Percentiles rank a stretch among this genome's conserved stretches.
These are phyloP conservation scores for Drepana falcataria DNA, from an alignment of 2,888 invertebrate species.

Conservation along the genomic window DNA sequence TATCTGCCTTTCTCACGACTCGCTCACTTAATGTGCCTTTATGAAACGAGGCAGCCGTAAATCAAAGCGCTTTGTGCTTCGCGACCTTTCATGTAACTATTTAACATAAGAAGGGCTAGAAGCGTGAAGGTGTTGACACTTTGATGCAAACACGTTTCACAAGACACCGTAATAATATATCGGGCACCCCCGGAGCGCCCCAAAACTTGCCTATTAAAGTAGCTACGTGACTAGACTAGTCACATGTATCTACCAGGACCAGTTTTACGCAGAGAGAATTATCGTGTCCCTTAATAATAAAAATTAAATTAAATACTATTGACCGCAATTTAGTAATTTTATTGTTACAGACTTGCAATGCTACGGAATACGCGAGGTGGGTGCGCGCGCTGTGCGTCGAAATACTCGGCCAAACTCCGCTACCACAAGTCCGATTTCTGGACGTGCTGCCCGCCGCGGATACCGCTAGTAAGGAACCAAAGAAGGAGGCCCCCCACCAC, in stretches of 20 bases:
- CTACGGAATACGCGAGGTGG: conserved; percentile 85
- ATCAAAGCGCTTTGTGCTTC: conserved; percentile 64
- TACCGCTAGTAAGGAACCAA: conserved; percentile 59
- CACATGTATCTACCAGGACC: conserved; percentile 25
- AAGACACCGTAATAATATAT: conserved; percentile 13
- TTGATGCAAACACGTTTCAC: conserved; percentile 57
- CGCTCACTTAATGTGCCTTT: conserved; percentile 63
- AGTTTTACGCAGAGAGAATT: too few relatives aligned
- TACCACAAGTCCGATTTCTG: conserved; percentile 84
- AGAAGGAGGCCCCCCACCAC: conserved; percentile 51
- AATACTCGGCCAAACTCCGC: conserved; percentile 85
- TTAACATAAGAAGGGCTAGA: conserved; percentile 73
- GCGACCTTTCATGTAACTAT: conserved; percentile 61
- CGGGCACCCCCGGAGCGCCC: conserved; percentile 14
- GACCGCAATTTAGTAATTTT: conserved; percentile 21
- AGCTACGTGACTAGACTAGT: conserved; percentile 48
- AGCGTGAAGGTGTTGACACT: conserved; percentile 72
- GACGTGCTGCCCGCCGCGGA: conserved; percentile 83
- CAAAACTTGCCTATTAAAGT: conserved; percentile 32
- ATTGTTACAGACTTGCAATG: conserved; percentile 83
- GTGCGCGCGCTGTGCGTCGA: conserved; percentile 86
- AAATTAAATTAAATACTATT: conserved; percentile 13
- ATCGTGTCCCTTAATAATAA: too few relatives aligned
- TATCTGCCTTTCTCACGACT: conserved; percentile 68
- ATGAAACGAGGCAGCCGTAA: conserved; percentile 68